Conservation (phyloP, 1,140 invertebrate genomes). For the Latrodectus geometricus region DNA sequence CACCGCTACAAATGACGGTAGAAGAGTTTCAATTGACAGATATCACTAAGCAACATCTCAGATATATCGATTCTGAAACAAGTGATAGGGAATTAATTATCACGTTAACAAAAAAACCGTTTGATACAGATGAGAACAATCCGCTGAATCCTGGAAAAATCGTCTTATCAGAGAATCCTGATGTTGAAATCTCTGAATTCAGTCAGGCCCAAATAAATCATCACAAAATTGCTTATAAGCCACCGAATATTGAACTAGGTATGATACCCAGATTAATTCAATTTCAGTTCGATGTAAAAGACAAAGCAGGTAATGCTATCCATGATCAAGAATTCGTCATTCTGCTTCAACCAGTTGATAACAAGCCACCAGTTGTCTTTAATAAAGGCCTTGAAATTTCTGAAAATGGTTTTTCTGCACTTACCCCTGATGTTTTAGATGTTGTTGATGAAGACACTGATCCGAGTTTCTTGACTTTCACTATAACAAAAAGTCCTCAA, state of each 20-base stretch:
- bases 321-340: conserved; percentile 68
- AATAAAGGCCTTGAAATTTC: conserved; percentile 67
- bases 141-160: conserved; percentile 67
- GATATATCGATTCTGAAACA: conserved; percentile 68
- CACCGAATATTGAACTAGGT: conserved; percentile 68
- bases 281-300: conserved; percentile 68
- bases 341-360: conserved; percentile 68
- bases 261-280: conserved; percentile 68
- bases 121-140: conserved; percentile 67
- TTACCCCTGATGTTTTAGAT: conserved; percentile 67
- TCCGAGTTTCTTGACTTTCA: conserved; percentile 66
- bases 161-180: conserved; percentile 67
- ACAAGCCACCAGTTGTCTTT: conserved; percentile 68
- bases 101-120: conserved; percentile 66
- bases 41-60: conserved; percentile 67
- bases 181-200: conserved; percentile 66
- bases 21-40: conserved; percentile 68
- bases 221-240: conserved; percentile 69
- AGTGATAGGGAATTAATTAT: conserved; percentile 67
- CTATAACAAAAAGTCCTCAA: conserved; percentile 66
- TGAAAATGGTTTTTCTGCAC: conserved; percentile 67
- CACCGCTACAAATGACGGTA: conserved; percentile 67
- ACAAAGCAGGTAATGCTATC: conserved; percentile 68
- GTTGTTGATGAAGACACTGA: conserved; percentile 68
- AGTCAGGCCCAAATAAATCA: conserved; percentile 70